These are phyloP conservation scores for Phania funesta DNA, from an alignment of 2,888 invertebrate species.

Conservation along the genomic window DNA sequence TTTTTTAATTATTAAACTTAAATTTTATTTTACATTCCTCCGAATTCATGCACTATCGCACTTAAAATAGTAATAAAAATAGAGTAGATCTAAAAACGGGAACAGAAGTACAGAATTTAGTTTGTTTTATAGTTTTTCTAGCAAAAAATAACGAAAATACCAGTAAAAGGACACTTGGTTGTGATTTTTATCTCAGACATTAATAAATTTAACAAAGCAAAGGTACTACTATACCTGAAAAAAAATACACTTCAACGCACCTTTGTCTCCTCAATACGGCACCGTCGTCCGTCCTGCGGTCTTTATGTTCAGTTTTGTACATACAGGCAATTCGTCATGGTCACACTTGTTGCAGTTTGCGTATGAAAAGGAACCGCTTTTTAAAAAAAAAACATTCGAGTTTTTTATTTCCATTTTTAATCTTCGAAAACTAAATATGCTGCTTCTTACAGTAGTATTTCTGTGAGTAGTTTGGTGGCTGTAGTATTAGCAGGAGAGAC, in stretches of 20 bases:
- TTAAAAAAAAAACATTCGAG: conserved; percentile 1
- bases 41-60: too few relatives aligned
- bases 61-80: too few relatives aligned
- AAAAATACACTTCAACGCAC: conserved; percentile 15
- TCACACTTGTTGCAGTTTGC: conserved; percentile 60
- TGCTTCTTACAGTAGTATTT: conserved; percentile 15
- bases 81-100: too few relatives aligned
- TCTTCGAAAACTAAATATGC: background rate
- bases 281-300: background rate
- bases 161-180: conserved; percentile 39
- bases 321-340: conserved; percentile 61
- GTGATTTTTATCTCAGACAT: conserved; percentile 38
- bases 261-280: background rate
- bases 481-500: background rate
- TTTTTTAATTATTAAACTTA: too few relatives aligned
- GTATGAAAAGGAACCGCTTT: conserved; percentile 50
- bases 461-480: background rate
- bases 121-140: background rate
- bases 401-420: conserved; percentile 15
- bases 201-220: conserved; percentile 36
- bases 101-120: too few relatives aligned
- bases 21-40: too few relatives aligned
- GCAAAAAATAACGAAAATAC: background rate
- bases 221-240: background rate
- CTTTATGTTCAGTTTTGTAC: background rate